These are phyloP conservation scores for Thermophis baileyi DNA, from an alignment of 2,113 vertebrate species.

Conservation along the genomic window DNA sequence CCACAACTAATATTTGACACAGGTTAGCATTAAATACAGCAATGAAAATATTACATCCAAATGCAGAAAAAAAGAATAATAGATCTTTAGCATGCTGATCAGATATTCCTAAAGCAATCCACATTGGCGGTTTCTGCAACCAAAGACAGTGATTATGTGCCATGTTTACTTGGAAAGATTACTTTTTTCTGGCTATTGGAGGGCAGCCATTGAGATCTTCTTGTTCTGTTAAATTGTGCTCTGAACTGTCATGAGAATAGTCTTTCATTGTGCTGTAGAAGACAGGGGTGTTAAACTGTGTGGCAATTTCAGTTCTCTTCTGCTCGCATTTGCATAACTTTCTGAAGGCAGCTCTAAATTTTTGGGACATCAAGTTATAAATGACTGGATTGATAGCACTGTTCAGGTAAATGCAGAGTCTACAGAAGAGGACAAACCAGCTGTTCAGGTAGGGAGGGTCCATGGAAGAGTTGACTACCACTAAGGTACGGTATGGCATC, in stretches of 20 bases:
- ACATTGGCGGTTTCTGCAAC: slow-evolving; percentile 30
- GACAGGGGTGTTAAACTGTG: slow-evolving; percentile 48
- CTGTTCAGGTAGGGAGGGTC: slow-evolving; percentile 77
- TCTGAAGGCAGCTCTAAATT: slow-evolving; percentile 79
- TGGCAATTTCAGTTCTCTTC: slow-evolving; percentile 37
- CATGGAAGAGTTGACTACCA: slow-evolving; percentile 85
- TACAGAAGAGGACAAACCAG: slow-evolving; percentile 86
- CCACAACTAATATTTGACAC: background rate
- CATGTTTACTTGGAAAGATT: slow-evolving; percentile 45
- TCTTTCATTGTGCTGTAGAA: slow-evolving; percentile 74
- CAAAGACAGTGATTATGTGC: slow-evolving; percentile 24
- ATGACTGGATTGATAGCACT: slow-evolving; percentile 83
- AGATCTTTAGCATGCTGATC: slow-evolving; percentile 16
- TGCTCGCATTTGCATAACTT: slow-evolving; percentile 72
- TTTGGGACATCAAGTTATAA: slow-evolving; percentile 87
- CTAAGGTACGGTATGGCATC: slow-evolving; percentile 81
- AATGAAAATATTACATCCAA: slow-evolving; percentile 28
- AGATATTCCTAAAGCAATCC: slow-evolving; percentile 22
- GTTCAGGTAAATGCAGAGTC: slow-evolving; percentile 83
- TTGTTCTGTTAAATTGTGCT: slow-evolving; percentile 61
- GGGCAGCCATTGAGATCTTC: slow-evolving; percentile 63
- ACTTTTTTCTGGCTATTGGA: slow-evolving; percentile 35
- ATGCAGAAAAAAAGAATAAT: slow-evolving; percentile 23
- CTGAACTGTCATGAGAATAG: slow-evolving; percentile 64
- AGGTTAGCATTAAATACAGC: background rate